Percentiles rank a stretch among this genome's conserved stretches.
phyloP scores from a whole-genome alignment of 2,888 invertebrate species.

The Drosophila paucipuncta region DNA sequence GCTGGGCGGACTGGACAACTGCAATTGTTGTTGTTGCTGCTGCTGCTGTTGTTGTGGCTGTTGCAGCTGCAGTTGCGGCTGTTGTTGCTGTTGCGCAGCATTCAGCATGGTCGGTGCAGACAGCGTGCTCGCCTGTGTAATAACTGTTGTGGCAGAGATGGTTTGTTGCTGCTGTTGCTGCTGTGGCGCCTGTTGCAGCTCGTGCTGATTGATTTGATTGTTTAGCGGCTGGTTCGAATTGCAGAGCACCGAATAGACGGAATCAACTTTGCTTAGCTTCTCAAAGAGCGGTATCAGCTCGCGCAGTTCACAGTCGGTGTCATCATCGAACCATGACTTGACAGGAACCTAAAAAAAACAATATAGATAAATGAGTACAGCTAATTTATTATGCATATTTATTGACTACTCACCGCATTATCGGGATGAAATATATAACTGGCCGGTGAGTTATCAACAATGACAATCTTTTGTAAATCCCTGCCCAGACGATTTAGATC shows the following conservation, averaged over 20 bases:
- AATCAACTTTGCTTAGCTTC: slow-evolving; percentile 97
- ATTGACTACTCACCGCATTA: slow-evolving; percentile 94
- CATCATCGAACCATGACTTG: slow-evolving; percentile 99
- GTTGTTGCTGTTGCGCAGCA: slow-evolving; percentile 40
- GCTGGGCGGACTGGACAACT: slow-evolving; percentile 85
- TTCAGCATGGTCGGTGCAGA: slow-evolving; percentile 82
- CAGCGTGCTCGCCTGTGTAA: slow-evolving; percentile 83
- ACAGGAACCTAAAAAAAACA: slow-evolving; percentile 93
- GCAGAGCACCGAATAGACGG: slow-evolving; percentile 97
- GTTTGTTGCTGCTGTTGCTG: slow-evolving; percentile 80
- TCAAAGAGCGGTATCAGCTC: slow-evolving; percentile 99
- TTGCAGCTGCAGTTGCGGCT: slow-evolving; percentile 17
- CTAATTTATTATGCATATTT: neutral
- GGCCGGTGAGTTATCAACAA: slow-evolving; percentile 99
- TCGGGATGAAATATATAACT: slow-evolving; percentile 99
- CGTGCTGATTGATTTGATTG: slow-evolving; percentile 77
- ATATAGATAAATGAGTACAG: neutral
- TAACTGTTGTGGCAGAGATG: slow-evolving; percentile 84
- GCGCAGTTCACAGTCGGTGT: slow-evolving; percentile 97
- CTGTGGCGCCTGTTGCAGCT: slow-evolving; percentile 68
- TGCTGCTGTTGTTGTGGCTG: slow-evolving; percentile 10
- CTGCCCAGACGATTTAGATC: slow-evolving; percentile 99
- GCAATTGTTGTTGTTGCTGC: slow-evolving; percentile 61
- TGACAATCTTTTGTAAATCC: slow-evolving; percentile 97
- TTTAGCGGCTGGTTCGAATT: slow-evolving; percentile 94